Evolutionary conservation across 2,113 vertebrate genomes (phyloP), one percentile per base, ranked within the genome.

Genomic region (Reinhardtius hippoglossoides): DNA sequence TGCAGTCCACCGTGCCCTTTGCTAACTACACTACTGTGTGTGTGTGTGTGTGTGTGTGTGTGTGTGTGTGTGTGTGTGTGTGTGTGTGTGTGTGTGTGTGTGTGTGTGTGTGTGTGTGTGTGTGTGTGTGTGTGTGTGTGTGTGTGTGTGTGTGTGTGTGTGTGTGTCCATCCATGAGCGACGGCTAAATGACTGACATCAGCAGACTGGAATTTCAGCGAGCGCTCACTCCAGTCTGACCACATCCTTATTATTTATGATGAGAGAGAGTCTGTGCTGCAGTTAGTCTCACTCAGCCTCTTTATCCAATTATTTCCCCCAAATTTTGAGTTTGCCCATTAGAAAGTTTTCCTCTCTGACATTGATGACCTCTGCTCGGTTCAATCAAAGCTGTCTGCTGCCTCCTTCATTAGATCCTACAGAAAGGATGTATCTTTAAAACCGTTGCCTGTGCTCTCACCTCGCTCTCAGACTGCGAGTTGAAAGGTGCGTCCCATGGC

Each of bases 161-260:
- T 64, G 27, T 77, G 65, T 76, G 69, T 78, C 54, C 67, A 46
- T 80, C 59, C 61, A 9, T 35, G 64, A 54, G 67, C 52, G 75
- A 55, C 52, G 8, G 59, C 78, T 69, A 73, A 74, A 80, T 78
- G 82, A 80, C 87, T 89, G 88, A 89, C 85, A 83, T 90, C 85
- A 87, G 68, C 78, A 64, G 81, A 57, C 44, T 85, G 88, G 89
- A 88, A 90, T 90, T 58, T 76, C 60, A 78, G 40, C 16, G 67
- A 85, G 71, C 69, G 78, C 74, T 18, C 78, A 54, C 81, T 87
- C 65, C 64, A 57, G 70, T 76, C 81, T 75, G n/a, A 87, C 91
- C 91, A 90, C 91, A 88, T 85, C 87, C 86, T 81, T 79, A 55
- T 85, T 86, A 78, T 89, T 87, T 88, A 86, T 77, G 81, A 86